A percentile compares a stretch with the other conserved stretches of the same genome.
These are phyloP conservation scores for Drosophila ambigua DNA, from an alignment of 1,140 invertebrate species.

Conservation along the genomic window DNA sequence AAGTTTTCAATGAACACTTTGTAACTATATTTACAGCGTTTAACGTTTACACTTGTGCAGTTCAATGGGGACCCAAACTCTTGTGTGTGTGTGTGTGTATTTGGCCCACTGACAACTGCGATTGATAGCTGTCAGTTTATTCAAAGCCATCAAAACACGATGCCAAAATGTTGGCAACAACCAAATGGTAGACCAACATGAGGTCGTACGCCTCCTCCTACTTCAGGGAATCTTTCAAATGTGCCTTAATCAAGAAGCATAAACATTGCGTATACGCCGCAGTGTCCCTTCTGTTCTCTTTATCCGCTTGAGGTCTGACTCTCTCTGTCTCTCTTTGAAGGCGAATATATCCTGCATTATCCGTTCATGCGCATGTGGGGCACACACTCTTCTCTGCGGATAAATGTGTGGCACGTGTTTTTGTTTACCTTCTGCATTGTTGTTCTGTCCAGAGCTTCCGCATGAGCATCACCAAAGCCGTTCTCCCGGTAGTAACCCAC, in stretches of 20 bases:
- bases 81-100: neutral
- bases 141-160: neutral
- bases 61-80: slow-evolving; percentile 34
- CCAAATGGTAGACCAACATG: too few species aligned
- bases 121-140: neutral
- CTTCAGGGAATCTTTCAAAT: slow-evolving; percentile 3
- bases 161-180: neutral
- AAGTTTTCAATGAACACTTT: slow-evolving; percentile 80
- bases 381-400: slow-evolving; percentile 40
- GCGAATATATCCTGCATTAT: slow-evolving; percentile 31
- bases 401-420: slow-evolving; percentile 71
- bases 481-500: slow-evolving; percentile 55
- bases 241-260: neutral
- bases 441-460: slow-evolving; percentile 50
- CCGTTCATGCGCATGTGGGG: slow-evolving; percentile 47
- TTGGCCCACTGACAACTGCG: neutral
- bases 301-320: slow-evolving; percentile 15
- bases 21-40: slow-evolving; percentile 76
- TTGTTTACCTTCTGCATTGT: slow-evolving; percentile 76
- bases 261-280: slow-evolving; percentile 45
- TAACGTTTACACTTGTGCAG: slow-evolving; percentile 63
- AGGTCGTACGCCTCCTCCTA: too few species aligned
- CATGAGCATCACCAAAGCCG: slow-evolving; percentile 33
- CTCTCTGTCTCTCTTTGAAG: neutral
- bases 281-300: slow-evolving; percentile 36